phyloP scores from a whole-genome alignment of 2,888 invertebrate genomes.

The Tipula unca region DNA sequence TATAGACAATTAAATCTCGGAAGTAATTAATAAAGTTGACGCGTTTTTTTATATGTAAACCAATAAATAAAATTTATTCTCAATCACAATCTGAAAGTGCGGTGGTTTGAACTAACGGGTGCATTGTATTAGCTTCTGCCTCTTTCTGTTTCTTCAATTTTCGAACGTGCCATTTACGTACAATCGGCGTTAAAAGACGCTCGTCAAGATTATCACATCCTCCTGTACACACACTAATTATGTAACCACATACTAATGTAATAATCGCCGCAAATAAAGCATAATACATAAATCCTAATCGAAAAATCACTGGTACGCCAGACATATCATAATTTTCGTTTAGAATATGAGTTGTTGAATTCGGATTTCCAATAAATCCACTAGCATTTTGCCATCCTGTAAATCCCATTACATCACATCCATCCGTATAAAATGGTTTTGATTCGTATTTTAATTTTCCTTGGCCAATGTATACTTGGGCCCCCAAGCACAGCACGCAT shows the following conservation, averaged over 20 bases:
- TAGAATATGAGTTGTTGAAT: conserved; percentile 2
- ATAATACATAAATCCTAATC: conserved; percentile 61
- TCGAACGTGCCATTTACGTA: conserved; percentile 16
- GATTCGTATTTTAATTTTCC: background rate
- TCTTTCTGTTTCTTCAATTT: background rate
- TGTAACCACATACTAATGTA: conserved; percentile 50
- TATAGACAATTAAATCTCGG: background rate
- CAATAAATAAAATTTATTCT: background rate
- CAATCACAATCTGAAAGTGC: background rate
- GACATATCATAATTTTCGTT: background rate
- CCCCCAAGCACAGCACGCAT: background rate
- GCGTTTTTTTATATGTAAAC: background rate
- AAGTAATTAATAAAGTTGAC: background rate
- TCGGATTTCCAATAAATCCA: conserved; percentile 8
- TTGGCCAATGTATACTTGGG: background rate
- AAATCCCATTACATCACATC: conserved; percentile 23
- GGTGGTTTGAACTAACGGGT: background rate
- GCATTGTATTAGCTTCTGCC: background rate
- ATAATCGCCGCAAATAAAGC: conserved; percentile 53
- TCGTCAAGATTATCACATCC: conserved; percentile 25
- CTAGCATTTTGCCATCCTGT: background rate
- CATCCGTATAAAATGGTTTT: conserved; percentile 25
- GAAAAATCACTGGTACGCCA: conserved; percentile 37
- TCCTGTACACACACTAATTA: conserved; percentile 52
- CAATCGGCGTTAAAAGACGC: conserved; percentile 24